phyloP scores from a whole-genome alignment of 30 jellyfish, hydroid and myxozoan species.

The Cassiopea xamachana region DNA sequence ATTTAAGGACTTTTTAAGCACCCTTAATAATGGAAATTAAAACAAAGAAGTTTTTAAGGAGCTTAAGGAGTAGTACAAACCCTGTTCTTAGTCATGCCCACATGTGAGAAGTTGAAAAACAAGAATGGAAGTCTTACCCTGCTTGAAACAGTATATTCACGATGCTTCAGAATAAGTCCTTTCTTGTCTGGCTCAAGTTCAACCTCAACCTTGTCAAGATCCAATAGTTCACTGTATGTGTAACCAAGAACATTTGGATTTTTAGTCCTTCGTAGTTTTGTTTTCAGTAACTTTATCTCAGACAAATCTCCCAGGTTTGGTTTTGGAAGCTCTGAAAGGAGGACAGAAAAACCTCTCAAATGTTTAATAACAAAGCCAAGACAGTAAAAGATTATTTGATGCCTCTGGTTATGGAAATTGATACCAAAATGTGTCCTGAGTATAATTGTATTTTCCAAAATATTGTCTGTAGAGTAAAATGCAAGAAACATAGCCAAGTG shows the following conservation, averaged over 20 bases:
- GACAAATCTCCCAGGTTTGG: constrained; percentile 77
- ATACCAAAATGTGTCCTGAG: too few species aligned
- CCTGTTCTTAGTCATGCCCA: too few species aligned
- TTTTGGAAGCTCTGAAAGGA: constrained; percentile 68
- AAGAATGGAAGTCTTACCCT: constrained; percentile 58
- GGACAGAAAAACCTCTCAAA: background rate
- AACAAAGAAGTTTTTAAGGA: too few species aligned
- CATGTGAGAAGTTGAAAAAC: background rate
- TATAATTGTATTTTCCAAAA: too few species aligned
- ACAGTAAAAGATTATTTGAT: too few species aligned
- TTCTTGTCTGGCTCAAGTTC: constrained; percentile 95
- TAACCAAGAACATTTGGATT: constrained; percentile 77
- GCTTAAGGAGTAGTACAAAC: too few species aligned
- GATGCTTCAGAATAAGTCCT: constrained; percentile 88
- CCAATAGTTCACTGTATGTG: constrained; percentile 57
- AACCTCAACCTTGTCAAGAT: constrained; percentile 79
- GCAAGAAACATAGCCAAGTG: too few species aligned
- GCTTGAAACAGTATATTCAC: constrained; percentile 91
- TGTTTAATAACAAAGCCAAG: too few species aligned
- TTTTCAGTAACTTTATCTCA: constrained; percentile 48
- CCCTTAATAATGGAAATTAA: too few species aligned
- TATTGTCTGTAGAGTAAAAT: too few species aligned
- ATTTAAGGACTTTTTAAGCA: too few species aligned
- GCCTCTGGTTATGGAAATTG: too few species aligned
- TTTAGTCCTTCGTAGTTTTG: constrained; percentile 54